A percentile compares a stretch with the other conserved stretches of the same genome.
phyloP scores from a whole-genome alignment of 2,888 invertebrate genomes.

The Labia minor region DNA sequence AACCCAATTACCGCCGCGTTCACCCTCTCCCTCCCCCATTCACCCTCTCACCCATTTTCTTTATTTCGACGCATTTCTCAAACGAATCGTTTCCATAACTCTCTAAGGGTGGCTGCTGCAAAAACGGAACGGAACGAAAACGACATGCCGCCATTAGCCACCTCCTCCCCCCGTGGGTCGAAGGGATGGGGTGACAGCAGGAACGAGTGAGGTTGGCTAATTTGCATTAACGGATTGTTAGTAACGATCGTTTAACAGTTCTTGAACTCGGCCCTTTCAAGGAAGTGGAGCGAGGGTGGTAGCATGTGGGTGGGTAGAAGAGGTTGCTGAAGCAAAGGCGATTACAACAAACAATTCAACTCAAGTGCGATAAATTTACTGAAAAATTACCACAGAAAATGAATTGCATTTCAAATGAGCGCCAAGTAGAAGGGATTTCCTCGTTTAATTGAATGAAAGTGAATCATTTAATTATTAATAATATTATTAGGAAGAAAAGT shows the following conservation, averaged over 20 bases:
- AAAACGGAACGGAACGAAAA: not conserved
- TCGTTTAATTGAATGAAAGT: too few relatives aligned
- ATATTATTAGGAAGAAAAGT: too few relatives aligned
- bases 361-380: not conserved
- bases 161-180: too few relatives aligned
- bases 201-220: too few relatives aligned
- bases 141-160: slow-evolving; percentile 13
- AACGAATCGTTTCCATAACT: slow-evolving; percentile 13
- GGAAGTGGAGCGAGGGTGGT: not conserved
- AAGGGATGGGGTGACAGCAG: too few relatives aligned
- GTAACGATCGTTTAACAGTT: slow-evolving; percentile 13
- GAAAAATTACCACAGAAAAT: not conserved
- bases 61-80: slow-evolving; percentile 13
- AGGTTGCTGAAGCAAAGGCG: too few relatives aligned
- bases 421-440: too few relatives aligned
- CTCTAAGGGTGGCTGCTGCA: not conserved
- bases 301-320: too few relatives aligned
- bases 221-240: slow-evolving; percentile 7
- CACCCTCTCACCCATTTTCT: not conserved
- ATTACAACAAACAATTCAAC: not conserved
- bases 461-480: too few relatives aligned
- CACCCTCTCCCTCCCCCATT: not conserved
- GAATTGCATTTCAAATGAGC: too few relatives aligned
- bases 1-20: not conserved
- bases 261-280: not conserved